A percentile compares a stretch with the other conserved stretches of the same genome.
These are phyloP conservation scores for Metopolophium dirhodum DNA, from an alignment of 1,140 invertebrate species.

Conservation along the genomic window DNA sequence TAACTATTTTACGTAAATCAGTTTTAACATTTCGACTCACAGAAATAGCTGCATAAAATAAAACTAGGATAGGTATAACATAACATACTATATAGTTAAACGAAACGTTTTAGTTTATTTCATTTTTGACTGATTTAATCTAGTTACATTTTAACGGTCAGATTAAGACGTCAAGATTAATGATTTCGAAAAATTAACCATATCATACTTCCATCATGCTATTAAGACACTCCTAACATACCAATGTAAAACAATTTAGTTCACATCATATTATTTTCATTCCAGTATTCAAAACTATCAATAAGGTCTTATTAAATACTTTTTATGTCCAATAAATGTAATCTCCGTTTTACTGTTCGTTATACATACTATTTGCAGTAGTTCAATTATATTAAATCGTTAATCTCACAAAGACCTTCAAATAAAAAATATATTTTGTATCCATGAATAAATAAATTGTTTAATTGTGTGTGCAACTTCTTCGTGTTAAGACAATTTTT, in stretches of 20 bases:
- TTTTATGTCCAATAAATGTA: background rate
- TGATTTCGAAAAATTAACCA: background rate
- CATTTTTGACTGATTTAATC: constrained; percentile 23
- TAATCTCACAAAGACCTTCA: background rate
- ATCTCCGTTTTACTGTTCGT: background rate
- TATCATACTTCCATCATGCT: background rate
- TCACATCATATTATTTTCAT: background rate
- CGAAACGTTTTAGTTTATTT: background rate
- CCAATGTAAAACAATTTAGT: constrained; percentile 3
- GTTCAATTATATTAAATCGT: background rate
- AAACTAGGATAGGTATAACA: background rate
- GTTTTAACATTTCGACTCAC: background rate
- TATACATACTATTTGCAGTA: background rate
- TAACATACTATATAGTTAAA: background rate
- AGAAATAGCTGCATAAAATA: background rate
- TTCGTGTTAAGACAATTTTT: background rate
- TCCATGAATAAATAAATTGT: background rate
- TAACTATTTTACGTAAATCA: background rate
- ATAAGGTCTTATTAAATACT: background rate
- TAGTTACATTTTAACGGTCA: background rate
- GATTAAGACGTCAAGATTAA: background rate
- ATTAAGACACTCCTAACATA: background rate
- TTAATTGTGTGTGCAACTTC: constrained; percentile 16
- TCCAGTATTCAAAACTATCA: constrained; percentile 8
- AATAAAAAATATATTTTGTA: background rate